Evolutionary conservation across 2,888 invertebrate genomes (phyloP), one percentile per base, ranked within the genome.

Genomic region (Andricus quercusramuli): DNA sequence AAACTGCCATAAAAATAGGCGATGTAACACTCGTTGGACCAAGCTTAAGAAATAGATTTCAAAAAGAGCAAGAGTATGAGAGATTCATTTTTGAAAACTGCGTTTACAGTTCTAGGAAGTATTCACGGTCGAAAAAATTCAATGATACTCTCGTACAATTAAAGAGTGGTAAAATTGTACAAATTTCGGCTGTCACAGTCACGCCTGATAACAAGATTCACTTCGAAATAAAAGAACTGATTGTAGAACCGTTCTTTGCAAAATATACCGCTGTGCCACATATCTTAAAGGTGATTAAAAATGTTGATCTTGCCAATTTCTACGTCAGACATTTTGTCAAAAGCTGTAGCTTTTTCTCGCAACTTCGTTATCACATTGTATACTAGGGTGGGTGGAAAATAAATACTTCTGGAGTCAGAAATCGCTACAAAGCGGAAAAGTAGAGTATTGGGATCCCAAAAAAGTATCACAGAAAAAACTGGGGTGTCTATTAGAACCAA

Each of bases 81-180:
- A 47, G 47, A 9, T 70, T 47, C 32, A n/a, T 70, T 25, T 37
- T n/a, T 20, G 51, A 44, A 17, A 51, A 70, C 70, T 47, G 25
- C 13, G 20, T 70, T 70, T 70, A 70, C 41, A 47, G 70, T 51
- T 37, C 32, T 70, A 17, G 5, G 2, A 37, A 41, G 8, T 44
- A 70, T 20, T 15, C 20, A 6, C 41, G 44, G 0, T 68, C 68
- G 11, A 68, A 5, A 68, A 68, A 68, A 41, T 68, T 44, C 17
- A 32, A 68, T 68, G 41, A 68, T 32, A 68, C 68, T 15, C 11
- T 68, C 11, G n/a, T n/a, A n/a, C n/a, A n/a, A n/a, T n/a, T n/a
- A n/a, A n/a, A n/a, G n/a, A n/a, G n/a, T n/a, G n/a, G n/a, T 20
- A 15, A 15, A 32, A 13, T 25, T 17, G 15, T 22, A 3, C 2